A percentile compares a stretch with the other conserved stretches of the same genome.
phyloP scores from a whole-genome alignment of 2,797 vertebrate genomes.

The Pelodytes ibericus region DNA sequence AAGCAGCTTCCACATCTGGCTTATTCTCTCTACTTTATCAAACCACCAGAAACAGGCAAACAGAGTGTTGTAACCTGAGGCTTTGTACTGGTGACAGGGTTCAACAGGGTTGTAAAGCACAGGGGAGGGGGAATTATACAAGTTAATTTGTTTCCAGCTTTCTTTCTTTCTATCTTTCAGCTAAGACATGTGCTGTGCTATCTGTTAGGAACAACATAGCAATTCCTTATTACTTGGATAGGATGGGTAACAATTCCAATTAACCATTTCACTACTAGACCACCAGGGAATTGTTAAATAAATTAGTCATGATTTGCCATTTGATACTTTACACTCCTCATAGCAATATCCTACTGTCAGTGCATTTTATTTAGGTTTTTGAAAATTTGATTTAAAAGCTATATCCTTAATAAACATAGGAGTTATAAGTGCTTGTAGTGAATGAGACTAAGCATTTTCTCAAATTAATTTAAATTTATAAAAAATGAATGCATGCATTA shows the following conservation, averaged over 20 bases:
- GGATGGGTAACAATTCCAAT: background rate
- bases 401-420: no score
- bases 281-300: no score
- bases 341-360: no score
- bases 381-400: no score
- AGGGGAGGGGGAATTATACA: background rate
- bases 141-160: constrained; percentile 2
- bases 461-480: no score
- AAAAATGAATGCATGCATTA: no score
- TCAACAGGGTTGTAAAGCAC: constrained; percentile 20
- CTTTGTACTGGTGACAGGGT: constrained; percentile 24
- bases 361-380: no score
- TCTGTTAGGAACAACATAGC: background rate
- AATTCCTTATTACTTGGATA: background rate
- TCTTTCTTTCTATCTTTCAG: background rate
- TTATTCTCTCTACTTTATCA: constrained; percentile 27
- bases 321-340: no score
- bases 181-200: background rate
- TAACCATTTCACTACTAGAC: no score
- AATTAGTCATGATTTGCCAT: no score
- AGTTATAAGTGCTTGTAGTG: no score
- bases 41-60: background rate
- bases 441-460: no score
- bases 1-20: constrained; percentile 29
- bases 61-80: constrained; percentile 9